These are phyloP conservation scores for Stegostoma tigrinum DNA, from an alignment of 2,113 vertebrate genomes.

Conservation along the genomic window DNA sequence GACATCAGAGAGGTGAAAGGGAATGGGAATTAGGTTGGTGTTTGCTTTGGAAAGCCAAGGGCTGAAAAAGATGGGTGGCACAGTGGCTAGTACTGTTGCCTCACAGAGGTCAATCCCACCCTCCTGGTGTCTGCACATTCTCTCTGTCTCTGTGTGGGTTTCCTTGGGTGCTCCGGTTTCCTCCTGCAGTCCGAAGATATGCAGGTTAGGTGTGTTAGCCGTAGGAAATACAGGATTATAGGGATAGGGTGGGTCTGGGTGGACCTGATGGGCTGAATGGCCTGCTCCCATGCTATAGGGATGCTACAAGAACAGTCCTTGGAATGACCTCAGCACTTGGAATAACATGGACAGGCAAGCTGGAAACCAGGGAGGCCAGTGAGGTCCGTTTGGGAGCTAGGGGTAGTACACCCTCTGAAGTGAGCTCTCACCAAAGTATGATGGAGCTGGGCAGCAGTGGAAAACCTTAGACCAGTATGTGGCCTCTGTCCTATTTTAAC, in stretches of 20 bases:
- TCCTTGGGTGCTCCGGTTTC: too few species aligned
- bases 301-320: too few species aligned
- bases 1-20: neutral
- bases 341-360: neutral
- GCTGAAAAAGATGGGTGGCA: neutral
- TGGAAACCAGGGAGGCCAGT: neutral
- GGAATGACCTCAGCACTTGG: neutral
- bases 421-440: neutral
- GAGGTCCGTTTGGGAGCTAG: neutral
- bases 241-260: too few species aligned
- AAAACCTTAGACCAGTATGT: neutral
- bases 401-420: rapidly evolving
- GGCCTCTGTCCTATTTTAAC: neutral
- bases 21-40: neutral
- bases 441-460: neutral
- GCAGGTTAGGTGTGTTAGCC: too few species aligned
- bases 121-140: too few species aligned
- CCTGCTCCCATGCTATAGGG: too few species aligned
- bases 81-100: too few species aligned
- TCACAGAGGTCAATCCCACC: too few species aligned
- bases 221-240: too few species aligned
- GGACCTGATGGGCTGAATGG: too few species aligned
- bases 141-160: too few species aligned
- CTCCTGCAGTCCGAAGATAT: too few species aligned
- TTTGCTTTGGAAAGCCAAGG: neutral